phyloP scores from a whole-genome alignment of 2,888 invertebrate genomes.

The Acanthoscelides obtectus region DNA sequence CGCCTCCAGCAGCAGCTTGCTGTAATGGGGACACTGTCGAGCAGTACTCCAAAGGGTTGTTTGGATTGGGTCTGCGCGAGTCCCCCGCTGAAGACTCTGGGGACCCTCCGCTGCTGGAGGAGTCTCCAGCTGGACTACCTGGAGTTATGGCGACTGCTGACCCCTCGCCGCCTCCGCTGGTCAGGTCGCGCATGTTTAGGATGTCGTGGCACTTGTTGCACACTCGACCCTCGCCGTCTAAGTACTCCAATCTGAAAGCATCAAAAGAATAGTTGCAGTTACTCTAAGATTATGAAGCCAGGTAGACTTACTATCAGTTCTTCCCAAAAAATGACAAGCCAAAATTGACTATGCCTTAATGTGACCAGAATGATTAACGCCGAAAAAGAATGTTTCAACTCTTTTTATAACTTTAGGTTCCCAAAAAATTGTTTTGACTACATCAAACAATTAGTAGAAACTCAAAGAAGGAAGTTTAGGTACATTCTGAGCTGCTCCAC shows the following conservation, averaged over 20 bases:
- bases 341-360: too few relatives aligned
- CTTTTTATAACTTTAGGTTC: too few relatives aligned
- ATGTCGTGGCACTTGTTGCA: slow-evolving; percentile 67
- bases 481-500: too few relatives aligned
- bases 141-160: not conserved
- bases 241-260: slow-evolving; percentile 57
- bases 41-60: slow-evolving; percentile 85
- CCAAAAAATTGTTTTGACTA: too few relatives aligned
- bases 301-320: too few relatives aligned
- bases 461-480: too few relatives aligned
- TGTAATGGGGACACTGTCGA: slow-evolving; percentile 75
- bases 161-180: slow-evolving; percentile 15
- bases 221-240: slow-evolving; percentile 73
- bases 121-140: not conserved
- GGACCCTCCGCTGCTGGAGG: slow-evolving; percentile 34
- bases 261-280: too few relatives aligned
- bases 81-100: slow-evolving; percentile 34
- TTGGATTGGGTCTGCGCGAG: slow-evolving; percentile 67
- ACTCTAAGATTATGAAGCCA: too few relatives aligned
- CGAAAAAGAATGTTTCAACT: too few relatives aligned
- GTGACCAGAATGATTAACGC: too few relatives aligned
- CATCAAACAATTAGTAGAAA: too few relatives aligned
- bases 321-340: too few relatives aligned
- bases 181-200: slow-evolving; percentile 38
- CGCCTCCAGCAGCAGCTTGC: slow-evolving; percentile 56